phyloP scores from a whole-genome alignment of 2,113 vertebrate species.

The Hiodon tergisus region DNA sequence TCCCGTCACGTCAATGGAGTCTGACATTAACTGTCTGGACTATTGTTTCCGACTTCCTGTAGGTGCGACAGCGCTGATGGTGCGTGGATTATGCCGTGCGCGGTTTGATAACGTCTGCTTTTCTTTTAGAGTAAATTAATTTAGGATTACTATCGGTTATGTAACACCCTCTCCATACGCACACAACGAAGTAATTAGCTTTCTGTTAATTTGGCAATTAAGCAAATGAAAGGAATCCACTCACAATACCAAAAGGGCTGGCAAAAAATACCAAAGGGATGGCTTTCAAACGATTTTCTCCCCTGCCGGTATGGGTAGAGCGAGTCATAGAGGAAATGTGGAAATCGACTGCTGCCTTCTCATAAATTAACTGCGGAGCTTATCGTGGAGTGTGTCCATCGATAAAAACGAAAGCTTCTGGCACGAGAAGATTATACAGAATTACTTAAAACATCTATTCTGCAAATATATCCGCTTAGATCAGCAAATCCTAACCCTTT shows the following conservation, averaged over 20 bases:
- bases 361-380: conserved; percentile 20
- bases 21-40: conserved; percentile 25
- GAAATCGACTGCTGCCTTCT: conserved; percentile 31
- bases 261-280: conserved; percentile 50
- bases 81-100: conserved; percentile 45
- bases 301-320: conserved; percentile 32
- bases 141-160: conserved; percentile 61
- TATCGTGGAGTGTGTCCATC: background rate
- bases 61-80: conserved; percentile 29
- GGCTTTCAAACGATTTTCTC: conserved; percentile 38
- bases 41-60: conserved; percentile 23
- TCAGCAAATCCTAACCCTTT: too few species aligned
- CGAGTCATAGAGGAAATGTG: conserved; percentile 30
- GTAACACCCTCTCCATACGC: conserved; percentile 55
- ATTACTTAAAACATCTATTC: too few species aligned
- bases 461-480: too few species aligned
- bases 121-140: conserved; percentile 56
- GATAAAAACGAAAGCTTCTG: too few species aligned
- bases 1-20: conserved; percentile 12
- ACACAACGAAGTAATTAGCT: conserved; percentile 67
- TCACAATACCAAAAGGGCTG: conserved; percentile 52
- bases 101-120: conserved; percentile 49
- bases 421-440: too few species aligned
- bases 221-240: conserved; percentile 61
- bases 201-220: conserved; percentile 70